These are phyloP conservation scores for Cremastobaeus sp. DNA, from an alignment of 2,888 invertebrate genomes.

Conservation along the genomic window DNA sequence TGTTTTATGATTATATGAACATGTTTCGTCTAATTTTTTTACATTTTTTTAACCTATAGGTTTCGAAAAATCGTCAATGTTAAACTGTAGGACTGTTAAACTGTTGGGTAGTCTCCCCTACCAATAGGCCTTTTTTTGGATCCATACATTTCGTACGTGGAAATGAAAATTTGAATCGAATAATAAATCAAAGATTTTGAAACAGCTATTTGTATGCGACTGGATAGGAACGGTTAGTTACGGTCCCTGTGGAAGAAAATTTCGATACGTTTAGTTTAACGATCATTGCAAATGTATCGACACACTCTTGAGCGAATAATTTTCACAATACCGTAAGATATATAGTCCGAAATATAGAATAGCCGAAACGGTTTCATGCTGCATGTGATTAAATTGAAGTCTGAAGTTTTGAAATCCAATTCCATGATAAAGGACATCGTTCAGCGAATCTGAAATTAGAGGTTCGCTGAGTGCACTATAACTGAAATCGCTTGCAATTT, in stretches of 20 bases:
- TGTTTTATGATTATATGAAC: no score
- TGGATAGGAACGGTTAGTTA: no score
- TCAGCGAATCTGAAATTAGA: constrained; percentile 36
- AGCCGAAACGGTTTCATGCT: constrained; percentile 23
- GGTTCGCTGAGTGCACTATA: constrained; percentile 34
- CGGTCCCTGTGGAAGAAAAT: constrained; percentile 7
- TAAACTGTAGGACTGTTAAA: no score
- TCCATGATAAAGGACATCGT: constrained; percentile 43
- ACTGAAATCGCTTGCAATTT: constrained; percentile 38
- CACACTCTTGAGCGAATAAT: constrained; percentile 23
- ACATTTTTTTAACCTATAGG: no score
- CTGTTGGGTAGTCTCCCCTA: no score
- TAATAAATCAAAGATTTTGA: no score
- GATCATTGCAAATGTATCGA: constrained; percentile 25
- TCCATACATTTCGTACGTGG: no score
- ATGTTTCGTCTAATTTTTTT: no score
- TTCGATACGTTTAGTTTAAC: constrained; percentile 9
- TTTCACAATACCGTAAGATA: constrained; percentile 10
- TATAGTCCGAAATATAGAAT: constrained; percentile 21
- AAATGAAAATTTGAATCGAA: no score
- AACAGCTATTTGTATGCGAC: no score
- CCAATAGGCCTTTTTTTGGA: no score
- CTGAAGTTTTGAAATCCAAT: constrained; percentile 51
- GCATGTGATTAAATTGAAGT: constrained; percentile 40
- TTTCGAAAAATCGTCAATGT: no score